A percentile compares a stretch with the other conserved stretches of the same genome.
Evolutionary conservation across 1,140 invertebrate species (phyloP).

Genomic region (Hydropsyche tenuis): DNA sequence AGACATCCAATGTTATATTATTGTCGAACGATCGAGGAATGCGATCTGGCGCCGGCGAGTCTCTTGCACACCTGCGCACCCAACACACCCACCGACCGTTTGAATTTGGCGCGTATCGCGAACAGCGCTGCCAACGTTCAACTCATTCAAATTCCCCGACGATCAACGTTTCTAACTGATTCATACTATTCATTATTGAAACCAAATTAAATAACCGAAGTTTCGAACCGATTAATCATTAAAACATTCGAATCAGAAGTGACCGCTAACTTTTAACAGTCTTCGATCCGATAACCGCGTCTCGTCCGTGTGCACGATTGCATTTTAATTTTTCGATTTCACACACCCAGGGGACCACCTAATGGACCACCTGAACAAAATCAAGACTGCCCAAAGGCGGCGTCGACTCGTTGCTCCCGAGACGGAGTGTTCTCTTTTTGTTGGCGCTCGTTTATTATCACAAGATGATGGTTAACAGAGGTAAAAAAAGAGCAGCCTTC

Average conservation of each 20-base stretch:
- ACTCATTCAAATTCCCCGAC: not conserved
- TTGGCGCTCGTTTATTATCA: not conserved
- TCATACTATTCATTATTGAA: too few species aligned
- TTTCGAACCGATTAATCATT: too few species aligned
- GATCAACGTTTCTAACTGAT: not conserved
- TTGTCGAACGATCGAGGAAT: slow-evolving; percentile 52
- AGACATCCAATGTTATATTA: not conserved
- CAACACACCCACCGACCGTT: slow-evolving; percentile 25
- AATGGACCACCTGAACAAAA: slow-evolving; percentile 48
- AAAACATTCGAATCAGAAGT: too few species aligned
- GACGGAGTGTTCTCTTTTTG: slow-evolving; percentile 2
- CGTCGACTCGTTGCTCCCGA: slow-evolving; percentile 19
- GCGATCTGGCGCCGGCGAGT: slow-evolving; percentile 59
- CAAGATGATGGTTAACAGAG: not conserved
- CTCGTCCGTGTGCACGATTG: not conserved
- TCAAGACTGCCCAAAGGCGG: slow-evolving; percentile 43
- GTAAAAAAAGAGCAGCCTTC: not conserved
- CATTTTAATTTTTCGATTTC: not conserved
- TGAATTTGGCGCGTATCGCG: not conserved
- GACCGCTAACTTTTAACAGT: too few species aligned
- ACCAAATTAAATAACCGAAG: too few species aligned
- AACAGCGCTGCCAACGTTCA: not conserved
- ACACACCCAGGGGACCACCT: not conserved
- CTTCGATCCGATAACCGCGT: slow-evolving; percentile 22
- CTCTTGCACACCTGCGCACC: slow-evolving; percentile 58